Base-by-base conservation (phyloP, 2,888 invertebrate species). In the Platypus cylindrus region DNA sequence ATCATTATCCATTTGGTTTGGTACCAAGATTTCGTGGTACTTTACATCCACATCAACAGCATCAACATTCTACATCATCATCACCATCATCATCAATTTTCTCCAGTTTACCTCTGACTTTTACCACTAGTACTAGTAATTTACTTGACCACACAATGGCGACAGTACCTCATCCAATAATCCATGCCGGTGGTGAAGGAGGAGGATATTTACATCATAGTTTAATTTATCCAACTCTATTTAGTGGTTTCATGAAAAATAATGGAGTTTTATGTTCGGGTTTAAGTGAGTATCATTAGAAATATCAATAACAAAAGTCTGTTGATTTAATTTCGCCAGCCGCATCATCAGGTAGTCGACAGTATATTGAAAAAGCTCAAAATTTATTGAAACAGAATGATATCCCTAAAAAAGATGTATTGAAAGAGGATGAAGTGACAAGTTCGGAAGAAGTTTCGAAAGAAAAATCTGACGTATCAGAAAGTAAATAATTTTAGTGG, bases 401-500 rank as follows among this genome's bases (percentile, higher is more conserved):
- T 47, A 24, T 24, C 40, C 28, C 41, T 5, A 14, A 41, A 4
- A 37, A 45, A 30, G 45, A 28, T 30, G 62, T 65, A 15, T 56
- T 63, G 15, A 78, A 78, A 52, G 81, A 81, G 46, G 79, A 82
- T 48, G 81, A 81, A 60, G 80, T 81, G 1, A 73, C 76, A 14
- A 81, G 81, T 56, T 78, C 80, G 1, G 79, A 79, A 54, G 80
- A 79, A 58, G 71, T 75, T 12, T 57, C 60, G 15, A 56, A 58
- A 12, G 50, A 48, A 12, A 51, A 50, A 35, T 35, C 36, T 11
- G 24, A 20, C 5, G 40, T 34, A 30, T 40, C 42, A 31, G 46
- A 31, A 14, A 11, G 4, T 15, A 12, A 29, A 8, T 7, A 8
- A 3, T 29, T 7, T 17, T 5, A 9, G 16, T 29, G 8, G 5